Base-by-base conservation (phyloP, 2,888 invertebrate species). In the Eilema griseolum region DNA sequence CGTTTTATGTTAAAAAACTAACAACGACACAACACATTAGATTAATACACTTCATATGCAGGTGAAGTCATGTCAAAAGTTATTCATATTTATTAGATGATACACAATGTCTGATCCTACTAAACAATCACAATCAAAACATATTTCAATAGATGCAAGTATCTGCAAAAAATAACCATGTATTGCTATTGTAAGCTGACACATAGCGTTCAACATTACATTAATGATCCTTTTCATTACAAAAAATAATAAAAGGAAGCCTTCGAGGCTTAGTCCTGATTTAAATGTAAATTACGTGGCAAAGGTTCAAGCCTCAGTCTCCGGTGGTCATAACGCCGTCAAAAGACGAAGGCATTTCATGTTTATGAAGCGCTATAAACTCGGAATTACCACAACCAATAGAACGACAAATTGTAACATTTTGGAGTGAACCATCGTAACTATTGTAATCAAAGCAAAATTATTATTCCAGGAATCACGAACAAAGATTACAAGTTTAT, bases 251-350 rank as follows among this genome's bases (percentile, higher is more conserved):
- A 73, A 75, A 67, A 64, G 61, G 70, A 76, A 73, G 72, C 71
- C 77, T 70, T 75, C 66, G 56, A 71, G 74, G 79, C 79, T 85
- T 84, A 81, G 76, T 80, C 81, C 83, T 85, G 77, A 88, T 90
- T 89, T 86, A 88, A 88, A 90, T 90, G 88, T 86, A 88, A 89
- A 89, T 89, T 86, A 83, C 80, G 75, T 74, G 74, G 78, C 77
- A 81, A 83, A 83, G 79, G 80, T 76, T 75, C 77, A 80, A 80
- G 77, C 73, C 80, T 75, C 78, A 83, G 81, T 79, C 81, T 81
- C 80, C 81, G 79, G 72, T 80, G 77, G 78, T 80, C 81, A 85
- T 83, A 82, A 82, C 80, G 67, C 76, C 74, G 81, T 79, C 78
- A 81, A 83, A 81, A 80, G 81, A 82, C 85, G 80, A 75, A 73